Conservation (phyloP, 1,140 invertebrate species). For the Drosophila ananassae region DNA sequence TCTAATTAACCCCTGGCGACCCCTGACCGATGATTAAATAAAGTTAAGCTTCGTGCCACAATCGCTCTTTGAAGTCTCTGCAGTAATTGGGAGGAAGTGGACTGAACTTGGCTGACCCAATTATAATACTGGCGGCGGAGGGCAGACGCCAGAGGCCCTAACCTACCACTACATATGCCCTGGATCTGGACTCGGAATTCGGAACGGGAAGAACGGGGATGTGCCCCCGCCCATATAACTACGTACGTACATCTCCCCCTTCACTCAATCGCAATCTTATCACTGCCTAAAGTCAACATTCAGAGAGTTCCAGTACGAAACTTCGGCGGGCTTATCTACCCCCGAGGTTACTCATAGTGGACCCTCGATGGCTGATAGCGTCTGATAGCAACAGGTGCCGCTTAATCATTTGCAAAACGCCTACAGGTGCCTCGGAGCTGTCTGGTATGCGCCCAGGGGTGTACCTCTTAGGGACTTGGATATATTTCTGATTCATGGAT, state of each 20-base stretch:
- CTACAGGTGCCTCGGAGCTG: slow-evolving; percentile 16
- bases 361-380: slow-evolving; percentile 49
- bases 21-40: slow-evolving; percentile 76
- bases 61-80: slow-evolving; percentile 47
- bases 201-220: slow-evolving; percentile 11
- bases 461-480: neutral
- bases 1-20: slow-evolving; percentile 78
- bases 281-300: slow-evolving; percentile 57
- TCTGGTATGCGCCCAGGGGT: neutral
- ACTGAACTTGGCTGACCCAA: slow-evolving; percentile 74
- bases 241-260: slow-evolving; percentile 20
- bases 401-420: slow-evolving; percentile 65
- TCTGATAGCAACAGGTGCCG: slow-evolving; percentile 74
- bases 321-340: slow-evolving; percentile 56
- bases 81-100: slow-evolving; percentile 55
- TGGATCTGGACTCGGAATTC: slow-evolving; percentile 3
- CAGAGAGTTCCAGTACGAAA: slow-evolving; percentile 33
- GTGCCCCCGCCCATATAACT: neutral
- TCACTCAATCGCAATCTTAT: slow-evolving; percentile 66
- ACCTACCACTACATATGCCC: slow-evolving; percentile 52
- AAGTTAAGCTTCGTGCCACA: slow-evolving; percentile 52
- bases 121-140: slow-evolving; percentile 10
- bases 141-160: slow-evolving; percentile 67
- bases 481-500: no score
- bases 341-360: slow-evolving; percentile 58